A percentile compares a stretch with the other conserved stretches of the same genome.
phyloP scores from a whole-genome alignment of 92 coral and sea anemone species.

The Palythoa grandis region DNA sequence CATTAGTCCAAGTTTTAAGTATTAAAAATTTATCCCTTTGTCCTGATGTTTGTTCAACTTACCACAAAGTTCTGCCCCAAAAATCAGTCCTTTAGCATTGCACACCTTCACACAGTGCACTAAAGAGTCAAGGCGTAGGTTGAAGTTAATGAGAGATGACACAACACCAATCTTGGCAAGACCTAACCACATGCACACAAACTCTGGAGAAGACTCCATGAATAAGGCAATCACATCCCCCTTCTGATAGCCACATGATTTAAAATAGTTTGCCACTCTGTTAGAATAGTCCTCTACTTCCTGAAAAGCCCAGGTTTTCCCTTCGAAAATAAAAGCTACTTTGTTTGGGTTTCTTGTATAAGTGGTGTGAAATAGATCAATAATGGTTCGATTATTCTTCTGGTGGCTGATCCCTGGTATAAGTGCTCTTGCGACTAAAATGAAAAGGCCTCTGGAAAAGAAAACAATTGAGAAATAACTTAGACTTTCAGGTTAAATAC shows the following conservation, averaged over 20 bases:
- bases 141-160: conserved; percentile 81
- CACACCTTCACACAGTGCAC: conserved; percentile 77
- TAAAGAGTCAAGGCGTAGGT: conserved; percentile 78
- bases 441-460: background rate
- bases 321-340: conserved; percentile 84
- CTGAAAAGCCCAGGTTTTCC: conserved; percentile 85
- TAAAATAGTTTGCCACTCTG: conserved; percentile 85
- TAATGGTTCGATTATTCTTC: conserved; percentile 59
- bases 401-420: conserved; percentile 14
- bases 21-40: background rate
- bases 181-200: conserved; percentile 90
- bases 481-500: too few species aligned
- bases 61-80: conserved; percentile 70
- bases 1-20: too few species aligned
- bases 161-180: conserved; percentile 88
- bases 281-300: conserved; percentile 90
- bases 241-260: conserved; percentile 55
- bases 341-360: conserved; percentile 68
- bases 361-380: conserved; percentile 68
- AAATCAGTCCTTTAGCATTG: conserved; percentile 71
- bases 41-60: background rate
- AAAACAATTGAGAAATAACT: background rate
- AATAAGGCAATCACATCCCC: conserved; percentile 89
- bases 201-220: conserved; percentile 85
- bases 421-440: background rate